Conservation (phyloP, 1,140 invertebrate species). For the Aphelenchoides fujianensis region DNA sequence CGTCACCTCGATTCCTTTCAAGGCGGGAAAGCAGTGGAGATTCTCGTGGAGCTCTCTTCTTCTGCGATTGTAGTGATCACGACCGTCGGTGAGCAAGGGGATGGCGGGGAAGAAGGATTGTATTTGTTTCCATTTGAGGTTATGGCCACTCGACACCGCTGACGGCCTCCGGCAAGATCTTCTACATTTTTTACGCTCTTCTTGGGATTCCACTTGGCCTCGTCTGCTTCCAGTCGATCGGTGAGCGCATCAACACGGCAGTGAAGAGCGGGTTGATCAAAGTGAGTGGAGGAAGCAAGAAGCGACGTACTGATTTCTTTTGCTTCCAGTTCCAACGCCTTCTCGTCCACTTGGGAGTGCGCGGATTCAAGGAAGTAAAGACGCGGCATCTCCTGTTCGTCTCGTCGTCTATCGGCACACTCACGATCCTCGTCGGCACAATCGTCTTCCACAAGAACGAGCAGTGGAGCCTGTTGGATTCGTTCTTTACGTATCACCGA, state of each 20-base stretch:
- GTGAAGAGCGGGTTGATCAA: conserved; percentile 82
- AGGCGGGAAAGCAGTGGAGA: conserved; percentile 94
- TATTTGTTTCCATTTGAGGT: conserved; percentile 42
- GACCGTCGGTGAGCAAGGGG: conserved; percentile 72
- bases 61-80: conserved; percentile 96
- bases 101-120: no score
- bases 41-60: conserved; percentile 93
- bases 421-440: conserved; percentile 52
- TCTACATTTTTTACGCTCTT: conserved; percentile 64
- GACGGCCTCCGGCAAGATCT: conserved; percentile 62
- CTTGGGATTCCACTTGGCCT: conserved; percentile 74
- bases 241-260: conserved; percentile 90
- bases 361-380: conserved; percentile 41
- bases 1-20: conserved; percentile 87
- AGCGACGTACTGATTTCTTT: conserved; percentile 16
- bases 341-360: conserved; percentile 23
- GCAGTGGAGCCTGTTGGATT: conserved; percentile 94
- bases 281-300: conserved; percentile 22
- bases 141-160: conserved; percentile 64
- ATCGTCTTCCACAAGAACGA: conserved; percentile 71
- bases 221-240: conserved; percentile 97
- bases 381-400: conserved; percentile 52
- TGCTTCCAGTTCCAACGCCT: conserved; percentile 30
- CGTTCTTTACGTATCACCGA: conserved; percentile 94
- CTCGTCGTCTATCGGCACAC: conserved; percentile 48